Evolutionary conservation across 30 jellyfish, hydroid and myxozoan species (phyloP), one percentile per base, ranked within the genome.

Genomic region (Nemopilema nomurai): DNA sequence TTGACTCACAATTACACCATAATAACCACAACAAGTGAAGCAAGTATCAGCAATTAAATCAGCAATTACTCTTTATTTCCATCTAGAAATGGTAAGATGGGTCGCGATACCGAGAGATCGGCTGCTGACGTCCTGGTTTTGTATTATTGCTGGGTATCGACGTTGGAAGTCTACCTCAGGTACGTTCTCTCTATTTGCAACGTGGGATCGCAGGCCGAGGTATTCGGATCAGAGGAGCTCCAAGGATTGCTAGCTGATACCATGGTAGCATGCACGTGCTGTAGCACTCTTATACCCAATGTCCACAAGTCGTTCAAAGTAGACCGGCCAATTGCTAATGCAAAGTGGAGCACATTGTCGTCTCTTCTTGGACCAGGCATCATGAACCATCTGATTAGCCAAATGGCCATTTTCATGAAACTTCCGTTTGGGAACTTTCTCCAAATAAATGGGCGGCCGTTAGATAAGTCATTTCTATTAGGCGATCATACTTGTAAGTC

Each of bases 341-440:
- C 16, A 33, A 18, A 30, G 7, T 92, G 98, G 98, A 87, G 83
- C 23, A 25, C 16, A 13, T 73, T 92, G 64, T 73, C 68, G 31
- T 25, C 74, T 22, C 30, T 27, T 8, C 49, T 87, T 8, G 98
- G 98, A 20, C 77, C 79, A 70, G 98, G 87, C 68, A 18, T 92
- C 66, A 66, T 92, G 82, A 23, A 69, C n/a, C 86, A 86, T 65
- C 1, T 92, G 49, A 78, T 92, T 26, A 33, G 31, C 4, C 62
- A 77, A 65, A 57, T 79, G 83, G 82, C 91, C 9, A 23, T 92
- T 65, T 92, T 92, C 63, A 53, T 75, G 22, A 68, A 73, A 64
- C 62, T 88, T 74, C 53, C 82, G 28, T 28, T 62, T 18, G 83
- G 90, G 26, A 86, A 96, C 63, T 70, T 83, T 8, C 64, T 92